Evolutionary conservation across 2,797 vertebrate genomes (phyloP).

Genomic region (Falco rusticolus): DNA sequence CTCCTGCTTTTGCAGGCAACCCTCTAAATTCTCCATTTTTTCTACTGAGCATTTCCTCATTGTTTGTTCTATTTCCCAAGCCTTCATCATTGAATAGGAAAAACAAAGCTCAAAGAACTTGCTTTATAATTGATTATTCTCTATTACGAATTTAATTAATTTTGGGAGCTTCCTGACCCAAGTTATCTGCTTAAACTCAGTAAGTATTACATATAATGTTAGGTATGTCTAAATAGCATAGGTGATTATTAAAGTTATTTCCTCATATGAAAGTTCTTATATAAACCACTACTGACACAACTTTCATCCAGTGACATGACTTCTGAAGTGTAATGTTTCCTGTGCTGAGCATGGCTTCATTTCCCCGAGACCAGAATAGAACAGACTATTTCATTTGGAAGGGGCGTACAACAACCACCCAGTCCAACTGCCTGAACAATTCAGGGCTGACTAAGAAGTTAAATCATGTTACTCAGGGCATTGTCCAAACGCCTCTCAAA

Average conservation of each 20-base stretch:
- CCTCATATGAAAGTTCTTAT: accelerated
- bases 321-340: neutral
- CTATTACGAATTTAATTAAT: neutral
- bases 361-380: neutral
- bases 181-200: neutral
- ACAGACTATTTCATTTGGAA: neutral
- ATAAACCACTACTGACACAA: accelerated
- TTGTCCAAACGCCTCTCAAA: too few relatives aligned
- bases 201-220: neutral
- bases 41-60: neutral
- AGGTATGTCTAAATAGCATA: neutral
- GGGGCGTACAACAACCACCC: neutral
- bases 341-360: neutral
- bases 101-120: neutral
- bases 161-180: neutral
- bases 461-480: too few relatives aligned
- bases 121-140: neutral
- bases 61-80: neutral
- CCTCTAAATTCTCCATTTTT: neutral
- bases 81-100: neutral
- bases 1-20: neutral
- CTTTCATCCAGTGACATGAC: neutral
- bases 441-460: neutral
- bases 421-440: neutral
- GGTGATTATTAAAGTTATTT: neutral